These are phyloP conservation scores for Panthera uncia DNA, from an alignment of 2,113 vertebrate genomes.

Conservation along the genomic window DNA sequence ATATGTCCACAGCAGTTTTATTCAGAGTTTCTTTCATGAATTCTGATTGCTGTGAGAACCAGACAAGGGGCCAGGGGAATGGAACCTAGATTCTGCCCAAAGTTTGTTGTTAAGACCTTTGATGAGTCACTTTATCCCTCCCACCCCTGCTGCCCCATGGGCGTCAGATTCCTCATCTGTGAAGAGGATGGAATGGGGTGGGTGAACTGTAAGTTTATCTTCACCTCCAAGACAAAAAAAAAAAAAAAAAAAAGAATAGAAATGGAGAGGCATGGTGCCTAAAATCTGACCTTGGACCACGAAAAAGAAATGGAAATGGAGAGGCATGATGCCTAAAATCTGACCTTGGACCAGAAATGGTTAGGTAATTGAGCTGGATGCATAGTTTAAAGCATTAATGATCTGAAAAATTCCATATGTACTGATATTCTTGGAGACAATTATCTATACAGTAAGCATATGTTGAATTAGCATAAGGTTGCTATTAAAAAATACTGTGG, in stretches of 20 bases:
- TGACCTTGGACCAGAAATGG: slow-evolving; percentile 20
- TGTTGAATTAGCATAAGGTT: slow-evolving; percentile 74
- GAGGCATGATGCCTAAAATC: neutral
- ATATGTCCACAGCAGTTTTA: slow-evolving; percentile 1
- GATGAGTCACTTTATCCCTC: neutral
- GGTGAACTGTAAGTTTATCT: neutral
- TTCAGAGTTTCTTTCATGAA: slow-evolving; percentile 33
- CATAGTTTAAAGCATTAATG: slow-evolving; percentile 59
- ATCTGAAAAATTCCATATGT: slow-evolving; percentile 61
- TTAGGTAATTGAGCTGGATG: slow-evolving; percentile 46
- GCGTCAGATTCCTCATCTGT: neutral
- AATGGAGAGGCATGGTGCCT: neutral
- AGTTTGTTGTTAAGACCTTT: neutral
- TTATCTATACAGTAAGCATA: slow-evolving; percentile 65
- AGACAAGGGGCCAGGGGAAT: neutral
- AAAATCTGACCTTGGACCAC: slow-evolving; percentile 11
- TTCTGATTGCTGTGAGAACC: slow-evolving; percentile 11
- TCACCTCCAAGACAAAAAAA: neutral
- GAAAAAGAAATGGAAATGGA: neutral
- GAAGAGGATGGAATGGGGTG: neutral
- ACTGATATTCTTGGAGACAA: slow-evolving; percentile 62
- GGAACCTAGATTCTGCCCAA: neutral
- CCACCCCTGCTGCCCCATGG: too few species aligned
- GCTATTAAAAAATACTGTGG: slow-evolving; percentile 71
- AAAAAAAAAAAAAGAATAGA: neutral